A percentile compares a stretch with the other conserved stretches of the same genome.
Evolutionary conservation across 2,888 invertebrate genomes (phyloP).

Genomic region (Drosophila prostipennis): DNA sequence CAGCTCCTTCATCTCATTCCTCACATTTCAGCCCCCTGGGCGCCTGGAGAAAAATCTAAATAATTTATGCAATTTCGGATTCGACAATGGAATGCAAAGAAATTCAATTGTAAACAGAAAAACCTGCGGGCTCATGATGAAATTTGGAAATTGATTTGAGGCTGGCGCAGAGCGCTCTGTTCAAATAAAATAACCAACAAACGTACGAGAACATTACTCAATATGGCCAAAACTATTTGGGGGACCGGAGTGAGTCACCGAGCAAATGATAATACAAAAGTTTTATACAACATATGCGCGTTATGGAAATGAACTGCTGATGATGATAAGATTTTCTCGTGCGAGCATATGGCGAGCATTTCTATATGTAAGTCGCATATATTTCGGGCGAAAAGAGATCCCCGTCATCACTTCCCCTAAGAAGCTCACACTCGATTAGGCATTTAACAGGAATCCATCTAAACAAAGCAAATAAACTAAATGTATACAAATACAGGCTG

Average conservation of each 20-base stretch:
- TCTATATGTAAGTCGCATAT: neutral
- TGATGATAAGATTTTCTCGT: conserved; percentile 26
- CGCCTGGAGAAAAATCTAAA: conserved; percentile 56
- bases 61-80: conserved; percentile 70
- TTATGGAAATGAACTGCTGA: conserved; percentile 35
- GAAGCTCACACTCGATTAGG: conserved; percentile 41
- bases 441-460: conserved; percentile 40
- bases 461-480: conserved; percentile 46
- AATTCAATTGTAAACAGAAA: conserved; percentile 67
- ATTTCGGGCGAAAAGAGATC: neutral
- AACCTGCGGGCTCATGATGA: conserved; percentile 66
- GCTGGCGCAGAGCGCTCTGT: conserved; percentile 38
- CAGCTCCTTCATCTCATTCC: neutral
- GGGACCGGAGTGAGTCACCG: conserved; percentile 21
- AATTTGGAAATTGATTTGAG: conserved; percentile 68
- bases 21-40: neutral
- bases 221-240: conserved; percentile 27
- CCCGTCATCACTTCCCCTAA: conserved; percentile 8
- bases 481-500: conserved; percentile 38
- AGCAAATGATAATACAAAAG: conserved; percentile 11
- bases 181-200: conserved; percentile 7
- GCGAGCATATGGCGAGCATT: conserved; percentile 18
- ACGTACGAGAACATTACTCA: conserved; percentile 22
- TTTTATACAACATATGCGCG: neutral
- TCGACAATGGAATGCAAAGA: conserved; percentile 60